Base-by-base conservation (phyloP, 2,113 vertebrate species). In the Probosciger aterrimus region DNA sequence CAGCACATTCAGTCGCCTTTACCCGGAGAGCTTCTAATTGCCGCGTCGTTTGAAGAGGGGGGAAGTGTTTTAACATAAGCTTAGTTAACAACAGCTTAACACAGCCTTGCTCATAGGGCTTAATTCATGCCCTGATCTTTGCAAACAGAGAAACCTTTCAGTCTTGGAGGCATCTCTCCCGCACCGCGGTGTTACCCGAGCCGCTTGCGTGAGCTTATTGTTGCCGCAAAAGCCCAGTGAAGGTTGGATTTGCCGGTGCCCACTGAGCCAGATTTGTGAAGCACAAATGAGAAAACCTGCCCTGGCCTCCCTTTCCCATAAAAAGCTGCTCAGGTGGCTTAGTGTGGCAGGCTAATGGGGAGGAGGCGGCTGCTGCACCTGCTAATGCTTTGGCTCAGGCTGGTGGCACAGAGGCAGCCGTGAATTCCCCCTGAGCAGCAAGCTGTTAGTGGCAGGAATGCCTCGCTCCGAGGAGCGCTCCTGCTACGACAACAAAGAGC, bases 401-500 rank as follows among this genome's bases (percentile, higher is more conserved):
- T 86, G 81, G 92, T 86, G 84, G 94, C 93, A 84, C 91, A 60
- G 92, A 59, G 92, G 90, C 88, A 18, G 85, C 82, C 3, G 77
- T 15, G n/a, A 63, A 50, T 82, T 83, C 78, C 93, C 92, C 79
- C 92, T 5, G 67, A 77, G 86, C 82, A 28, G 95, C 90, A 93
- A 96, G 93, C 96, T 94, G 92, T 96, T 95, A 33, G 35, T 44
- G 90, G 75, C 86, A 73, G 95, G 9, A 90, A 55, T 78, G 95
- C 88, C 78, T 50, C 11, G 31, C 86, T 89, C 70, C 1, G 8
- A 77, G 83, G 64, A 90, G 94, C 2, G 23, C 92, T 94, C 95
- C 93, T 69, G 80, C 95, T 5, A 68, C 8, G 31, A 73, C 94
- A 97, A 95, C 96, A 97, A 96, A 96, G 96, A 82, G 92, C 81